These are phyloP conservation scores for Trissolcus japonicus DNA, from an alignment of 2,888 invertebrate genomes.

Conservation along the genomic window DNA sequence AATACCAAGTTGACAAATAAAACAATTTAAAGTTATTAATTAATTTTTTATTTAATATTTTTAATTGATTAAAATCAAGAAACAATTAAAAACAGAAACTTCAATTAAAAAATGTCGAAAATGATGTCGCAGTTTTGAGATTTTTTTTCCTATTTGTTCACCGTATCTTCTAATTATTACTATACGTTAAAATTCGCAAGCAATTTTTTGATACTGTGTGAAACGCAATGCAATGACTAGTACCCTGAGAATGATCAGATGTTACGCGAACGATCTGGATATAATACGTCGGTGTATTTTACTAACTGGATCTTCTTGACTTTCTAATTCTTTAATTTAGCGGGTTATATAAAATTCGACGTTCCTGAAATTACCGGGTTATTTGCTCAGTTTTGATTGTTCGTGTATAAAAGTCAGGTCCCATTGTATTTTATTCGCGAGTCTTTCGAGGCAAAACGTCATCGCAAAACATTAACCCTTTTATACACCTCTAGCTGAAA, in stretches of 20 bases:
- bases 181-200: too few species aligned
- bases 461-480: neutral
- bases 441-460: neutral
- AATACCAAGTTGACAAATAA: too few species aligned
- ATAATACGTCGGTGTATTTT: conserved; percentile 26
- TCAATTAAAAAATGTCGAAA: too few species aligned
- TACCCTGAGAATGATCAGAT: conserved; percentile 16
- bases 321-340: conserved; percentile 47
- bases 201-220: conserved; percentile 3
- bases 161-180: neutral
- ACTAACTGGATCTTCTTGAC: conserved; percentile 34
- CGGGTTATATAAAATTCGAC: conserved; percentile 25
- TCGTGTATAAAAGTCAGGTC: conserved; percentile 4
- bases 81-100: too few species aligned
- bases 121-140: too few species aligned
- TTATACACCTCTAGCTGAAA: neutral
- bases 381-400: conserved; percentile 15
- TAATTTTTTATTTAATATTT: too few species aligned
- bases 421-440: neutral
- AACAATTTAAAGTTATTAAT: too few species aligned
- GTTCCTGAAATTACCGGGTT: conserved; percentile 12
- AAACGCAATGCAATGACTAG: neutral
- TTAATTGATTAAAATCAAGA: too few species aligned
- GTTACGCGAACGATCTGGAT: conserved; percentile 24
- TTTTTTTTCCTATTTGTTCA: neutral